Percentiles rank a stretch among this genome's conserved stretches.
Evolutionary conservation across 2,797 vertebrate species (phyloP).

Genomic region (Danio kyathit): DNA sequence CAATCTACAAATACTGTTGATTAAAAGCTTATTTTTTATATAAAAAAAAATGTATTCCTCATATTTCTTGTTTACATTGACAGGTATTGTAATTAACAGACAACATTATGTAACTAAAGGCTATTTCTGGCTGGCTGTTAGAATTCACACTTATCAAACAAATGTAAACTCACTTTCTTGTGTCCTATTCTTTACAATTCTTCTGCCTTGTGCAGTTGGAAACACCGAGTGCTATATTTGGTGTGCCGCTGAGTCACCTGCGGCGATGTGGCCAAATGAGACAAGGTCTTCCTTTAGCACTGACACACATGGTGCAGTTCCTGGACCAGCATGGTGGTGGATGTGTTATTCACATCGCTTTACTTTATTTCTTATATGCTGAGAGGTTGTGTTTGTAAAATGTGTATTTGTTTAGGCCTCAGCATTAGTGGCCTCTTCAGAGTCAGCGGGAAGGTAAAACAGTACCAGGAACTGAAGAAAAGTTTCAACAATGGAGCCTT

Average conservation of each 20-base stretch:
- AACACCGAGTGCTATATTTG: constrained; percentile 67
- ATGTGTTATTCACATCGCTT: background rate
- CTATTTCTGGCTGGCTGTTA: too few relatives aligned
- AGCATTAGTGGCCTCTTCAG: constrained; percentile 80
- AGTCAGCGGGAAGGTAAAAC: constrained; percentile 75
- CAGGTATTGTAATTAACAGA: too few relatives aligned
- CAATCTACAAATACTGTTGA: background rate
- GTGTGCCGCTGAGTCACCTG: constrained; percentile 75
- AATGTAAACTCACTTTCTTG: too few relatives aligned
- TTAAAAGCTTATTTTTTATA: too few relatives aligned
- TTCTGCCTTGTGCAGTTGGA: background rate
- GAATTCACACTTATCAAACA: too few relatives aligned
- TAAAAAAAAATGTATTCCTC: too few relatives aligned
- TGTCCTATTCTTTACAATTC: too few relatives aligned
- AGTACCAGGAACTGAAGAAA: constrained; percentile 76
- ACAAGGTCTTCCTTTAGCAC: constrained; percentile 66
- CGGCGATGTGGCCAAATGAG: constrained; percentile 61
- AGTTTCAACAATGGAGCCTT: constrained; percentile 79
- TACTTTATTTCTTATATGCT: background rate
- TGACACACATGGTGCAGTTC: constrained; percentile 78
- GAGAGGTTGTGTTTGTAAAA: background rate
- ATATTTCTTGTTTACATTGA: too few relatives aligned
- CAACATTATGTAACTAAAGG: too few relatives aligned
- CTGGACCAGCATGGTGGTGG: constrained; percentile 78
- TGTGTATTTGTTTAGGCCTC: constrained; percentile 61